Base-by-base conservation (phyloP, 2,797 vertebrate species). In the Acanthurus lineatus region DNA sequence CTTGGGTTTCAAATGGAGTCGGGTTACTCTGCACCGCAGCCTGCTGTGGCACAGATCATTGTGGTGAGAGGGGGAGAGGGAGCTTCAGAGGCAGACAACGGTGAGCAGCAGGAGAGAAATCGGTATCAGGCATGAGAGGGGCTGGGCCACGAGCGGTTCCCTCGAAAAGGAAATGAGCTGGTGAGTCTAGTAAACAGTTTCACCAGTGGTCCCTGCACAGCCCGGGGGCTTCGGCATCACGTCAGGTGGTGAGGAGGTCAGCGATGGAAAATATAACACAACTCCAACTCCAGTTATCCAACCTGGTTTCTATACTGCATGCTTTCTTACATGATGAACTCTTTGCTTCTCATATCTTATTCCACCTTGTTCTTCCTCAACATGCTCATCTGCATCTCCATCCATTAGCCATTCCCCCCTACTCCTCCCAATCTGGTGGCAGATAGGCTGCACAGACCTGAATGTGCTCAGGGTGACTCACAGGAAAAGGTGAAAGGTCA, bases 1-100 rank as follows among this genome's bases (percentile, higher is more conserved):
- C 77, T 88, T 74, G 71, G 86, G 82, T 88, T 88, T 86, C 88
- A 90, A 93, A 91, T 87, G 91, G 88, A 87, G 88, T 87, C 56
- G 4, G 80, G 83, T 93, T 87, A 82, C 88, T 75, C 45, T 76
- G 68, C 67, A 61, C 85, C 78, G 8, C 79, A 84, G 83, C 78
- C 83, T 65, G 85, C 88, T 76, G 83, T 74, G 82, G 86, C 79
- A 77, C 79, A 75, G 74, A 90, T 87, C 73, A 81, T 63, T 91
- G 86, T 82, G 80, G 69, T 3, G 48, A 85, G 73, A 73, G 68
- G 47, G 47, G 40, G 48, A n/a, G 56, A n/a, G 56, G 38, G 72
- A 60, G 77, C 66, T 58, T 40, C 62, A 83, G 57, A 76, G 76
- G 76, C 54, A 63, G 79, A 81, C 69, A 9, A 9, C 58, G 70